Conservation (phyloP, 2,797 vertebrate genomes). For the Sphenopsis melanotis region DNA sequence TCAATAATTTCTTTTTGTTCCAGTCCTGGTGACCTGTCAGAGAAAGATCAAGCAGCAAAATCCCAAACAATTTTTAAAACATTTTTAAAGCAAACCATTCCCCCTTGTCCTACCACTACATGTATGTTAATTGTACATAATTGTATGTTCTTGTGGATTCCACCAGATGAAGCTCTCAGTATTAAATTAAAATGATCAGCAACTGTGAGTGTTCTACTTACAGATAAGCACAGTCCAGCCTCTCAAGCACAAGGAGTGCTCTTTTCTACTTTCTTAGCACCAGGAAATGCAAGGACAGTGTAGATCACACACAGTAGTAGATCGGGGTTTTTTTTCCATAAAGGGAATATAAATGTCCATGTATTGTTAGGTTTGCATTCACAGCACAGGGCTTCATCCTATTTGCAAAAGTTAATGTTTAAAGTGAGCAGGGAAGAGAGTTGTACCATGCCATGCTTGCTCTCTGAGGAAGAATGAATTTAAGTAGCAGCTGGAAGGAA, state of each 20-base stretch:
- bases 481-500: neutral
- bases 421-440: neutral
- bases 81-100: neutral
- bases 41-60: neutral
- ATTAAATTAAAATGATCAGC: neutral
- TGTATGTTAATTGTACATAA: neutral
- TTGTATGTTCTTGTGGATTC: neutral
- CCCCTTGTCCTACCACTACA: neutral
- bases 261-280: neutral
- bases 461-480: neutral
- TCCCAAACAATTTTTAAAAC: neutral
- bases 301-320: neutral
- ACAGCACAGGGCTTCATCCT: neutral
- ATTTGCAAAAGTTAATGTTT: neutral
- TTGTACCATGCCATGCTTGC: neutral
- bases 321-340: accelerated
- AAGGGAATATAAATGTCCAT: neutral
- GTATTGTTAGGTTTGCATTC: neutral
- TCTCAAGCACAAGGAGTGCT: neutral
- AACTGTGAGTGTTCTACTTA: neutral
- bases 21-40: neutral
- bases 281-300: neutral
- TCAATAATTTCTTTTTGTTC: neutral
- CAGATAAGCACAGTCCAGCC: neutral
- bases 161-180: neutral